Conservation (phyloP, 2,797 vertebrate genomes). For the Pseudopleuronectes americanus region DNA sequence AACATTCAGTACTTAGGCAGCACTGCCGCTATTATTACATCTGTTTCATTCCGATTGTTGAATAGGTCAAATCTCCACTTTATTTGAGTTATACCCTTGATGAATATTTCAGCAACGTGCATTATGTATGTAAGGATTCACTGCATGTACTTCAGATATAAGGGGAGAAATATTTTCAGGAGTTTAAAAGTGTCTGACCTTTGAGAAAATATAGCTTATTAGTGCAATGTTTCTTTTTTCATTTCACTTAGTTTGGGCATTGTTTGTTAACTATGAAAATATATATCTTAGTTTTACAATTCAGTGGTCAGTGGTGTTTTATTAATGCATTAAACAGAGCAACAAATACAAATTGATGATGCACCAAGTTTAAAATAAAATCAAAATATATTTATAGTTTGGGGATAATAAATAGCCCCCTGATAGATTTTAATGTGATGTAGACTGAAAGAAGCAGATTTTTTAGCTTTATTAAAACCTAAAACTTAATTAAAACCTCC, state of each 20-base stretch:
- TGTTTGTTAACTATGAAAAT: conserved; percentile 23
- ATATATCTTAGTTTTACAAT: neutral
- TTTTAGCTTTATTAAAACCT: no score
- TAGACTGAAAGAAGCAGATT: neutral
- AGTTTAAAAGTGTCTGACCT: conserved; percentile 50
- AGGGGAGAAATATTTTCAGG: conserved; percentile 13
- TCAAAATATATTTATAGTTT: conserved; percentile 16
- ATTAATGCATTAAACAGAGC: conserved; percentile 11
- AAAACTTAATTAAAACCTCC: no score
- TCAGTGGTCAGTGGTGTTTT: neutral
- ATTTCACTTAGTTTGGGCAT: conserved; percentile 9
- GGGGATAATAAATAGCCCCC: conserved; percentile 30
- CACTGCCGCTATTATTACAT: conserved; percentile 20
- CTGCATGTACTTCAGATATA: conserved; percentile 22
- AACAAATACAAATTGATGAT: conserved; percentile 26
- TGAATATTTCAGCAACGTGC: conserved; percentile 65
- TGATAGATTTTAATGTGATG: conserved; percentile 19
- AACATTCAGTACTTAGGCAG: conserved; percentile 25
- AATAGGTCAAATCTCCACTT: conserved; percentile 54
- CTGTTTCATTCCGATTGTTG: conserved; percentile 33
- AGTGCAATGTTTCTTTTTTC: conserved; percentile 18
- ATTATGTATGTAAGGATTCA: conserved; percentile 56
- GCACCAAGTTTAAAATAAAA: neutral
- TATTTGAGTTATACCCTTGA: conserved; percentile 56
- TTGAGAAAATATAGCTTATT: conserved; percentile 32